phyloP scores from a whole-genome alignment of 2,113 vertebrate species.

The Manacus vitellinus region DNA sequence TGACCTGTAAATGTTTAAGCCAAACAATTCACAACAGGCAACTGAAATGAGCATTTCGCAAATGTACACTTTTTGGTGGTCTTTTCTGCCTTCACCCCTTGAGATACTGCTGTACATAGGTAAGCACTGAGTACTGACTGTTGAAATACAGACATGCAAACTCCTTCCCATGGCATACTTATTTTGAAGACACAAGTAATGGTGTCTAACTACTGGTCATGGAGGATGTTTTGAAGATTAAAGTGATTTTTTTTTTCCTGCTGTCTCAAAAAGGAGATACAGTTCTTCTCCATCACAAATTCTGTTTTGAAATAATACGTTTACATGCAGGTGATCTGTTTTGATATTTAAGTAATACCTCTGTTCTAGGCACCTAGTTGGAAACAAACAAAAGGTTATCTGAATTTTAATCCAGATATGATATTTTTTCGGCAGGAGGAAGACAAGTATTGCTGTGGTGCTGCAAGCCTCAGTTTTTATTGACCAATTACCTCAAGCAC shows the following conservation, averaged over 20 bases:
- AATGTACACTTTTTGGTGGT: background rate
- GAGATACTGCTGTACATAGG: background rate
- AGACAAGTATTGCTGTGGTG: background rate
- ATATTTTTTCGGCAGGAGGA: background rate
- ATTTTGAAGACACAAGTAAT: background rate
- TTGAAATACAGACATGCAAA: background rate
- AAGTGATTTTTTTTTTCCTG: background rate
- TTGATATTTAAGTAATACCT: background rate
- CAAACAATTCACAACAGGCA: background rate
- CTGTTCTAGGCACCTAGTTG: background rate
- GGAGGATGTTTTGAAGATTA: background rate
- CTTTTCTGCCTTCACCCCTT: background rate
- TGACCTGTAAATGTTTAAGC: background rate
- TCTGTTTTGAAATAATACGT: background rate
- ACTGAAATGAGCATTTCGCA: background rate
- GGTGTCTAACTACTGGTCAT: background rate
- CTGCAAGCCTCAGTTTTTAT: conserved; percentile 31
- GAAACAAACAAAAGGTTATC: background rate
- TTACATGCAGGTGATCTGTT: background rate
- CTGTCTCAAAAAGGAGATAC: background rate
- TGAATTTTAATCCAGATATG: background rate
- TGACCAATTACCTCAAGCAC: background rate
- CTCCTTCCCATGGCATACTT: background rate
- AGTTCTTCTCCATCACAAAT: background rate
- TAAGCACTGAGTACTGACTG: background rate